Conservation (phyloP, 2,113 vertebrate species). For the Elaphurus davidianus region DNA sequence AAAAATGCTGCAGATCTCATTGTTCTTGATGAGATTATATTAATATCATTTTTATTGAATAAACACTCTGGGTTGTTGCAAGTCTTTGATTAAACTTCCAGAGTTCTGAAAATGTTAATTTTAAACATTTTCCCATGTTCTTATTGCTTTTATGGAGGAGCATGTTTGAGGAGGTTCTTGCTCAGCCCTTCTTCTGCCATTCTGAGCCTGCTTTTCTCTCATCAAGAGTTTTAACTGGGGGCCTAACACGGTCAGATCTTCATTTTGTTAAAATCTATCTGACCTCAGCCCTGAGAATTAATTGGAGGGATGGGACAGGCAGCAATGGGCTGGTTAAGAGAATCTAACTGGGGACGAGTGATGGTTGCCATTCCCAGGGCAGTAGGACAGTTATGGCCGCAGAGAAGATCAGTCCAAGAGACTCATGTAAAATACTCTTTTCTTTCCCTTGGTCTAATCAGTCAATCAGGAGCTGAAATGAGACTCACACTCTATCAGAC, state of each 20-base stretch:
- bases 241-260: background rate
- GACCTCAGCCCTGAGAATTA: background rate
- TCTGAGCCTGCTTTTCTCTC: background rate
- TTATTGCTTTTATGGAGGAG: background rate
- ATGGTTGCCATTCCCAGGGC: background rate
- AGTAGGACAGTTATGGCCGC: background rate
- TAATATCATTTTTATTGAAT: background rate
- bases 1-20: background rate
- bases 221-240: background rate
- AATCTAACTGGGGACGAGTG: background rate
- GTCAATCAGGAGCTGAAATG: background rate
- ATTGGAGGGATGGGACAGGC: background rate
- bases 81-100: background rate
- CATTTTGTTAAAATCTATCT: background rate
- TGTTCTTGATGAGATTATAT: background rate
- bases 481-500: background rate
- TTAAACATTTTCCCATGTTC: background rate
- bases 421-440: background rate
- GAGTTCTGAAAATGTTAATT: slow-evolving; percentile 2
- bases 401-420: background rate
- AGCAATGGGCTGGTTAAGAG: background rate
- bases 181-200: background rate
- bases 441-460: background rate
- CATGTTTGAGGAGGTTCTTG: background rate
- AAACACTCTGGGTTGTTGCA: background rate